Conservation (phyloP, 2,888 invertebrate genomes). For the Trisateles emortualis region DNA sequence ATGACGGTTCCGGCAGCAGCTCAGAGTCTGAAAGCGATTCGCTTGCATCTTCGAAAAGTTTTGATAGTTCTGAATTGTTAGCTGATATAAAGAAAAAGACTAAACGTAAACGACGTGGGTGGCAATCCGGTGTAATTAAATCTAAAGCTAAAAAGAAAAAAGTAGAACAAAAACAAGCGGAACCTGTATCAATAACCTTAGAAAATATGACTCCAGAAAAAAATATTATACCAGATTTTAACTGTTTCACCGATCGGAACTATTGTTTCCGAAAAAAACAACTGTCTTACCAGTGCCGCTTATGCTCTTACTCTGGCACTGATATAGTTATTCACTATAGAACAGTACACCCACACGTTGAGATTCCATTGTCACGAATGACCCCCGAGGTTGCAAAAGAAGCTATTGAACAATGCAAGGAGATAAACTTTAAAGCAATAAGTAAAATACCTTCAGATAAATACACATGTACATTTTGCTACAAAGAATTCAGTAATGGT, state of each 20-base stretch:
- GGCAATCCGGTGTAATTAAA: conserved; percentile 75
- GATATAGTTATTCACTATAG: conserved; percentile 90
- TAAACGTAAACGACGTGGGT: conserved; percentile 68
- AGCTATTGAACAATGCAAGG: conserved; percentile 85
- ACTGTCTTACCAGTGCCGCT: conserved; percentile 83
- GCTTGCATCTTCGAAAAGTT: conserved; percentile 65
- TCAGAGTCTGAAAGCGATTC: conserved; percentile 73
- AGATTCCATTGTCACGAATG: conserved; percentile 89
- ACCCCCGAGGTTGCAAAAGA: conserved; percentile 79
- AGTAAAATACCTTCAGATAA: conserved; percentile 68
- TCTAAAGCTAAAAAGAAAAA: conserved; percentile 71
- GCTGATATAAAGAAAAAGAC: conserved; percentile 67
- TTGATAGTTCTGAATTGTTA: conserved; percentile 63
- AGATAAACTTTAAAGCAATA: conserved; percentile 68
- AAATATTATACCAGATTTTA: conserved; percentile 54
- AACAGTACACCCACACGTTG: conserved; percentile 88
- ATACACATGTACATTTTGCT: conserved; percentile 78
- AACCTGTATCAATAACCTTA: neutral
- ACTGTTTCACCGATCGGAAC: conserved; percentile 73
- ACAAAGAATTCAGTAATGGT: conserved; percentile 65
- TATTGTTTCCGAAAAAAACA: conserved; percentile 76
- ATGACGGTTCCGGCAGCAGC: conserved; percentile 47
- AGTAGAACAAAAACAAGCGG: conserved; percentile 39
- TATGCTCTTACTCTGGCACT: conserved; percentile 87
- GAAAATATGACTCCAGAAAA: conserved; percentile 4